Percentiles rank a stretch among this genome's conserved stretches.
Conservation (phyloP, 2,113 vertebrate genomes). For the Petroica traversi region DNA sequence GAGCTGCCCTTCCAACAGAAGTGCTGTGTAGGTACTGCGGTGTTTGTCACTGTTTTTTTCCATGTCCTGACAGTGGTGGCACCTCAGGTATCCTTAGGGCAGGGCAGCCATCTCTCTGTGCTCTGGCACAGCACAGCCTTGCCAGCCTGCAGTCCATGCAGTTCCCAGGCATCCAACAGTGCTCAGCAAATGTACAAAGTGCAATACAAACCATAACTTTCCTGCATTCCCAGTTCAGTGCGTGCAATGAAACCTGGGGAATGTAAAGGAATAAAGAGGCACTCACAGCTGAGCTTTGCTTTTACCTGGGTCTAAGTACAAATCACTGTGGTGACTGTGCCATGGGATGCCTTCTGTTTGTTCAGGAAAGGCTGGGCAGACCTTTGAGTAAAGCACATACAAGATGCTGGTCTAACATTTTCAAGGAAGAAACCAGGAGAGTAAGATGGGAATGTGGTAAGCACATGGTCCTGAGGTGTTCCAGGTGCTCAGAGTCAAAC, state of each 20-base stretch:
- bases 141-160: background rate
- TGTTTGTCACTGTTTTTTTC: rapidly evolving
- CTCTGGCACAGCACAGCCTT: background rate
- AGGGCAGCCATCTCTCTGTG: background rate
- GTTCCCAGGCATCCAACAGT: background rate
- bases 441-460: background rate
- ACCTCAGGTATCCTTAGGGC: background rate
- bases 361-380: background rate
- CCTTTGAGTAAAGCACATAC: background rate
- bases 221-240: rapidly evolving
- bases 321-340: background rate
- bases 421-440: background rate
- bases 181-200: background rate
- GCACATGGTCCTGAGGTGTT: background rate
- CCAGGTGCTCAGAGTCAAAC: background rate
- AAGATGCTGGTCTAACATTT: background rate
- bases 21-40: background rate
- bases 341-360: background rate
- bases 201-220: background rate
- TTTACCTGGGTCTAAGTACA: background rate
- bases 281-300: background rate
- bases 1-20: background rate
- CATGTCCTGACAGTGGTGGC: background rate
- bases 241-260: background rate
- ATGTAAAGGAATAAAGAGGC: background rate